phyloP scores from a whole-genome alignment of 2,888 invertebrate genomes.

The Thelaira solivaga region DNA sequence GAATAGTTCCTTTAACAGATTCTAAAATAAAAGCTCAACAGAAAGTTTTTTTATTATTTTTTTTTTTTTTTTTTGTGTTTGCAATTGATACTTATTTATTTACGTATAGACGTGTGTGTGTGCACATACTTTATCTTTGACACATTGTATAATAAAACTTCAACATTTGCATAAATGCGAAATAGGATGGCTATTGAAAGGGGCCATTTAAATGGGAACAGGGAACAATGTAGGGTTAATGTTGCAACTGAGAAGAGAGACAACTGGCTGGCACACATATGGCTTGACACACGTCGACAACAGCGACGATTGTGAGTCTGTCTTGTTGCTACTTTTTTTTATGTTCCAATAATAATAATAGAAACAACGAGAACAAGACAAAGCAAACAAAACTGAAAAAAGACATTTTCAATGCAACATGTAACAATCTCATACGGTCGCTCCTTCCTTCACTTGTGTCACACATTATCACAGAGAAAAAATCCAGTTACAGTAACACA shows the following conservation, averaged over 20 bases:
- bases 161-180: slow-evolving; percentile 56
- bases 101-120: background rate
- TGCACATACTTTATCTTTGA: slow-evolving; percentile 46
- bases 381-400: background rate
- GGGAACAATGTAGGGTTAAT: slow-evolving; percentile 45
- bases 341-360: slow-evolving; percentile 15
- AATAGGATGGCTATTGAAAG: background rate
- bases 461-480: slow-evolving; percentile 45
- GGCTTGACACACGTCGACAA: slow-evolving; percentile 45
- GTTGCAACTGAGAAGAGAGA: slow-evolving; percentile 45
- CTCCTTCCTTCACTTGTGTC: slow-evolving; percentile 55
- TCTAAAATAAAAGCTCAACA: slow-evolving; percentile 36
- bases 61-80: no score
- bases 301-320: slow-evolving; percentile 34
- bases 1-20: slow-evolving; percentile 41
- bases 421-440: slow-evolving; percentile 37
- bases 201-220: background rate
- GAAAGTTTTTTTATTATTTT: slow-evolving; percentile 4
- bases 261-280: slow-evolving; percentile 61
- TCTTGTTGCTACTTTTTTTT: slow-evolving; percentile 1
- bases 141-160: slow-evolving; percentile 54
- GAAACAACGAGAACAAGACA: slow-evolving; percentile 12
- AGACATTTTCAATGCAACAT: slow-evolving; percentile 51
- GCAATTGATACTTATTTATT: no score
- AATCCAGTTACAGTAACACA: slow-evolving; percentile 3